Evolutionary conservation across 2,888 invertebrate genomes (phyloP), one percentile per base, ranked within the genome.

Genomic region (Dolichopus griseipennis): DNA sequence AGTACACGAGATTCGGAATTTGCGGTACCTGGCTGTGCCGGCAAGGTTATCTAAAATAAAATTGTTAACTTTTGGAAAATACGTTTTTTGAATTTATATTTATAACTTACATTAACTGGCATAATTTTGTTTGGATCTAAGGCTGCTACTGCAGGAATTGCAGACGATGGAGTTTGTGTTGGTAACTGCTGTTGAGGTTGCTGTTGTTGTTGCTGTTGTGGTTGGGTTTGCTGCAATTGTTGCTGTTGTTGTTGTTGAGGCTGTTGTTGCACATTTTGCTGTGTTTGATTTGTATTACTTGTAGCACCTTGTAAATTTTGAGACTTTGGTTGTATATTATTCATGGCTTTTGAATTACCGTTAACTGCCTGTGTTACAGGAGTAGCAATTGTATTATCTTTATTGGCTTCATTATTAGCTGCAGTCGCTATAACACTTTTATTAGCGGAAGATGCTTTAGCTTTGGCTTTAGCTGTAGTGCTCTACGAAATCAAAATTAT

Each of bases 21-120:
- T 0, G 87, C 85, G 43, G 87, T 86, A 9, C 90, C 90, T 2
- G 90, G 87, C 76, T 91, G 91, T 62, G 91, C 88, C 3, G 93
- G 93, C 75, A 95, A 82, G 1, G 93, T 94, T 69, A 95, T 89
- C 83, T 91, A 86, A 68, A 52, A 52, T 43, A n/a, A n/a, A n/a
- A n/a, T n/a, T n/a, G n/a, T 61, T 27, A 3, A 62, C 9, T 52
- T 18, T 52, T 9, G 18, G 18, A 52, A 52, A 52, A n/a, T 27
- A 27, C 27, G 2, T 27, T 27, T 27, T 52, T 52, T 18, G 18
- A 12, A 52, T 18, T 2, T 12, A 4, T 52, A 12, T 12, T 52
- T 12, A 3, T 21, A 66, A 71, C 78, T 77, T 73, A 82, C 82
- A 76, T 86, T 86, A 63, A 86, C 85, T 70, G 86, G 86, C 76